These are phyloP conservation scores for Xanthia togata DNA, from an alignment of 2,888 invertebrate species.

Conservation along the genomic window DNA sequence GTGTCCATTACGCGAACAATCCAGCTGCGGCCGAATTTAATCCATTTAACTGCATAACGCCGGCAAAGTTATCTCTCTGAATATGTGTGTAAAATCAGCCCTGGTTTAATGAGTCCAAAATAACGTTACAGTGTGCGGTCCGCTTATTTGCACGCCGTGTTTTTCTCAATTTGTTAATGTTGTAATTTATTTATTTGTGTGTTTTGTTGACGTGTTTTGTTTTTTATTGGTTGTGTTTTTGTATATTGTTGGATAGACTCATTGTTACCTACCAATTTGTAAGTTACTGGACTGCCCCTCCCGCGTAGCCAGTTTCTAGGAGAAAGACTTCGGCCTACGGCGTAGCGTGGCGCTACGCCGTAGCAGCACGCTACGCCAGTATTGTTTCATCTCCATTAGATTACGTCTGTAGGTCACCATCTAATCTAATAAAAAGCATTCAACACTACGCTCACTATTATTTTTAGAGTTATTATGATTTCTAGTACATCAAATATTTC, in stretches of 20 bases:
- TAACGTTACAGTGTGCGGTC: constrained; percentile 74
- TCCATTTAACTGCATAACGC: constrained; percentile 85
- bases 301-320: background rate
- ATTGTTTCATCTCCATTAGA: background rate
- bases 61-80: constrained; percentile 80
- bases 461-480: background rate
- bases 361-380: constrained; percentile 10
- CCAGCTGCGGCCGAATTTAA: constrained; percentile 85
- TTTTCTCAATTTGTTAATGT: constrained; percentile 71
- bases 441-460: background rate
- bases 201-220: constrained; percentile 32
- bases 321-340: background rate
- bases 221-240: constrained; percentile 3
- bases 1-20: constrained; percentile 84
- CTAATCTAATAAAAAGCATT: background rate
- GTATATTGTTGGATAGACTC: background rate
- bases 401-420: no score
- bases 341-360: background rate
- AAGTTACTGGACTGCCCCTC: background rate
- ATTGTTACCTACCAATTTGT: background rate
- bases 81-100: constrained; percentile 83
- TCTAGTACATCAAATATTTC: background rate
- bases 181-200: constrained; percentile 69
- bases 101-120: constrained; percentile 83
- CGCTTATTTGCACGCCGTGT: constrained; percentile 71